Conservation (phyloP, 2,113 vertebrate genomes). For the Rhabdornis inornatus region DNA sequence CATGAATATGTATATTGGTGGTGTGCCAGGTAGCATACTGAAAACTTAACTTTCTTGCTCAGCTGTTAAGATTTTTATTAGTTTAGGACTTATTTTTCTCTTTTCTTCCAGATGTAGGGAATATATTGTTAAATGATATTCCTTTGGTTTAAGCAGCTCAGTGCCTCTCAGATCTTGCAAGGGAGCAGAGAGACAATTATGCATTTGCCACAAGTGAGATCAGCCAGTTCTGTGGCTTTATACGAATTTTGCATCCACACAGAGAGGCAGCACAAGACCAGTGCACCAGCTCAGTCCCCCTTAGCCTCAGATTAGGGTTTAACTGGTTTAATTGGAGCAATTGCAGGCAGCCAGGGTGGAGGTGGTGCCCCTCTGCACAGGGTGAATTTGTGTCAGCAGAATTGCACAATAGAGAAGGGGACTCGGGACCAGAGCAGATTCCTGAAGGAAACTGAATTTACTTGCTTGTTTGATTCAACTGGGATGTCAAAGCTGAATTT, state of each 20-base stretch:
- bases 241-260: neutral
- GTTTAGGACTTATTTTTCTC: neutral
- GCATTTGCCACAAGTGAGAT: neutral
- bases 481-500: neutral
- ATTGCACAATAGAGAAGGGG: neutral
- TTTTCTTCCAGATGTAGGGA: neutral
- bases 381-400: neutral
- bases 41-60: conserved; percentile 20
- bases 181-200: neutral
- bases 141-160: neutral
- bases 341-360: neutral
- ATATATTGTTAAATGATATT: neutral
- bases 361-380: neutral
- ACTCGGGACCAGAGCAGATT: neutral
- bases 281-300: neutral
- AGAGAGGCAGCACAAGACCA: neutral
- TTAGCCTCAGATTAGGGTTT: neutral
- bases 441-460: neutral
- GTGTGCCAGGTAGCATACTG: neutral
- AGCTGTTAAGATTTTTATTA: neutral
- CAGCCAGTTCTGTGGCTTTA: neutral
- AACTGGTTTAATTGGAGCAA: neutral
- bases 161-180: neutral
- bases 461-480: neutral
- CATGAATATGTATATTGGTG: conserved; percentile 22